Base-by-base conservation (phyloP, 2,888 invertebrate species). In the Podabrus alpinus region DNA sequence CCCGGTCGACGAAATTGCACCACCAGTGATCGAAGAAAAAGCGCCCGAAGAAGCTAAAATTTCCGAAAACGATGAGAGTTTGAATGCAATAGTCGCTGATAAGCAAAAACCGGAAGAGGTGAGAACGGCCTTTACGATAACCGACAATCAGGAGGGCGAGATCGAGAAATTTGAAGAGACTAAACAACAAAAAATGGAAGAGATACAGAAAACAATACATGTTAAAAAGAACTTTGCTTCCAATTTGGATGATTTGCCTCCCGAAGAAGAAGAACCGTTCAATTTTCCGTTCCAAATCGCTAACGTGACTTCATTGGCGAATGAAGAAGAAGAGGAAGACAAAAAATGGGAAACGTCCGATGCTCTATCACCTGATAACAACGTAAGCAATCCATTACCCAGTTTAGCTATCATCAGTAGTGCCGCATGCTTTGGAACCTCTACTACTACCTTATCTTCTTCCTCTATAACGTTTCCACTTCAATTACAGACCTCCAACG, bases 171-270 rank as follows among this genome's bases (percentile, higher is more conserved):
- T 89, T 69, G 88, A 89, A 76, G 83, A 88, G 59, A 88, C 89
- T 77, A 85, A 89, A 1, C 85, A 88, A 67, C 86, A 87, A 71
- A 88, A 86, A 75, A 90, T 90, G 90, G 87, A 89, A 61, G 89
- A 89, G 78, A 85, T 90, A 7, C 85, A 83, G 73, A 82, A 85
- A 78, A 82, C 81, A 3, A 81, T 86, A 15, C 83, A 83, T 61
- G 80, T 80, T 3, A 82, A 81, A 15, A 82, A 87, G 66, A 79
- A 76, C 19, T 78, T 78, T 1, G 72, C 77, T 19, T 78, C 75
- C n/a, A 77, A 79, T 68, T 81, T 88, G 0, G 74, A 75, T 17
- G 73, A 73, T 11, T 88, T n/a, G n/a, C n/a, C 89, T 61, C 88
- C 88, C 66, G 85, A 89, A 72, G 87, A 89, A 15, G 76, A 76